Conservation (phyloP, 2,797 vertebrate species). For the Notolabrus celidotus region DNA sequence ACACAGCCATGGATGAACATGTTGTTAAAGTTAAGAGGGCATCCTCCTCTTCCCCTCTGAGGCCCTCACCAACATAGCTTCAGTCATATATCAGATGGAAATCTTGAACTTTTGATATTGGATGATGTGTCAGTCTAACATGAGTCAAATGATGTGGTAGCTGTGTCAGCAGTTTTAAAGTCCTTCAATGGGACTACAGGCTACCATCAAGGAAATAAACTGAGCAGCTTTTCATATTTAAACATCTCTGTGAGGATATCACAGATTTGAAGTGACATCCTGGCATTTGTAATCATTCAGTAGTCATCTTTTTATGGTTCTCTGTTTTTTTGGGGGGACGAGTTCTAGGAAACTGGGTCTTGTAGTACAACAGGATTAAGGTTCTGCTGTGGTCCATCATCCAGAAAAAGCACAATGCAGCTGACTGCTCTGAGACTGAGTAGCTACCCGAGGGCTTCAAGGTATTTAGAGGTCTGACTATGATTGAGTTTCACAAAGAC, state of each 20-base stretch:
- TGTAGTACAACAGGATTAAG: slow-evolving; percentile 42
- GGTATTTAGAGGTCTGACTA: slow-evolving; percentile 50
- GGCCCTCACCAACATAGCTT: slow-evolving; percentile 25
- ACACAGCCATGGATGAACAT: slow-evolving; percentile 42
- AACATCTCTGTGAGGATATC: slow-evolving; percentile 5
- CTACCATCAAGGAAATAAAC: slow-evolving; percentile 10
- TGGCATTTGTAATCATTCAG: background rate
- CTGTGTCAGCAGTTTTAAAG: slow-evolving; percentile 20
- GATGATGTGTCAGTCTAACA: too few species aligned
- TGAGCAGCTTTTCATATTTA: background rate
- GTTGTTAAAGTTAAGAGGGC: slow-evolving; percentile 51
- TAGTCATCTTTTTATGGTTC: too few species aligned
- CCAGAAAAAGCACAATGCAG: slow-evolving; percentile 54
- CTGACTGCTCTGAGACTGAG: slow-evolving; percentile 40
- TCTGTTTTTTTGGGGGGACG: slow-evolving; percentile 39
- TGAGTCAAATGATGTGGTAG: too few species aligned
- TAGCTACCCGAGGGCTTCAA: slow-evolving; percentile 39
- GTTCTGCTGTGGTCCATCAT: slow-evolving; percentile 56
- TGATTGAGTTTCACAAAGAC: slow-evolving; percentile 40
- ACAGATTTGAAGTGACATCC: background rate
- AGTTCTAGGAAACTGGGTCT: slow-evolving; percentile 26
- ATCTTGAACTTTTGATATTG: background rate
- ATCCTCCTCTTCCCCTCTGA: slow-evolving; percentile 10
- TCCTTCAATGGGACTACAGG: slow-evolving; percentile 11
- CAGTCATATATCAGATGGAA: slow-evolving; percentile 18